A percentile compares a stretch with the other conserved stretches of the same genome.
These are phyloP conservation scores for Hemiscyllium ocellatum DNA, from an alignment of 2,113 vertebrate species.

Conservation along the genomic window DNA sequence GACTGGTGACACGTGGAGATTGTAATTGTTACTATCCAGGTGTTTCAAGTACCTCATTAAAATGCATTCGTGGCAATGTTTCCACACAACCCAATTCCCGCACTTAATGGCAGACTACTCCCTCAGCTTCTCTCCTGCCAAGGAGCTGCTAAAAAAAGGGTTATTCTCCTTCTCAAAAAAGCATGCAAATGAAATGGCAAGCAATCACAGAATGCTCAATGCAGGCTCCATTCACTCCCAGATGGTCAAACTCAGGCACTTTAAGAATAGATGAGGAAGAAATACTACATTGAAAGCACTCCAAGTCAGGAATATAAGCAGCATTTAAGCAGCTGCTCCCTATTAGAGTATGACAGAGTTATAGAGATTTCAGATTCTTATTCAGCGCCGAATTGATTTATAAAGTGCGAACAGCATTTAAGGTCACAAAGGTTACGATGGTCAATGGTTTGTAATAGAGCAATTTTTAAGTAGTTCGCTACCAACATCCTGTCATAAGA, in stretches of 20 bases:
- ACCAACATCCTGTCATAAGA: not conserved
- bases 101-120: not conserved
- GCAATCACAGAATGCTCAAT: not conserved
- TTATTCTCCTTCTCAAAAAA: not conserved
- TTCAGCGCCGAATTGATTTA: not conserved
- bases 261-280: not conserved
- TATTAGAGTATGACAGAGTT: slow-evolving; percentile 5
- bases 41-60: not conserved
- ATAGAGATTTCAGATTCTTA: slow-evolving; percentile 8
- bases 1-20: not conserved
- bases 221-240: not conserved
- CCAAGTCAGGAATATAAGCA: not conserved
- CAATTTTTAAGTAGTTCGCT: not conserved
- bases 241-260: slow-evolving; percentile 2
- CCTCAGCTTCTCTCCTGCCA: not conserved
- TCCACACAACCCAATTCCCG: not conserved
- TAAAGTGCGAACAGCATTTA: slow-evolving; percentile 30
- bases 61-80: not conserved
- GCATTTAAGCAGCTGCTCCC: slow-evolving; percentile 6
- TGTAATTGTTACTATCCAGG: not conserved
- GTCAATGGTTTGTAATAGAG: not conserved
- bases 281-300: not conserved
- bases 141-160: too few species aligned
- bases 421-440: slow-evolving; percentile 8
- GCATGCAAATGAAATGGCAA: slow-evolving; percentile 5